These are phyloP conservation scores for Lepidocolaptes lacrymiger DNA, from an alignment of 2,797 vertebrate genomes.

Conservation along the genomic window DNA sequence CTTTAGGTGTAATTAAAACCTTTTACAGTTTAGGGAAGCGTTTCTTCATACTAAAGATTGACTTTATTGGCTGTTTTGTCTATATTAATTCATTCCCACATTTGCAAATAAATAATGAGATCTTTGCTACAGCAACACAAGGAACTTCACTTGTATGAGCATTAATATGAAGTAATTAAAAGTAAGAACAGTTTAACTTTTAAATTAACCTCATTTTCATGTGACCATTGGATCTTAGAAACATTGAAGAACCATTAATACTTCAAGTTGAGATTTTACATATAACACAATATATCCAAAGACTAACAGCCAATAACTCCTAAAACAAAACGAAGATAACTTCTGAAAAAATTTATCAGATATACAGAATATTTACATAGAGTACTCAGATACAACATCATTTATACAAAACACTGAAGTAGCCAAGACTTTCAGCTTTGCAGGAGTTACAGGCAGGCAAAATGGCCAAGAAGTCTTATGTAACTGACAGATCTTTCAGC, in stretches of 20 bases:
- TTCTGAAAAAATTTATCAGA: background rate
- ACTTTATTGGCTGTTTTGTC: background rate
- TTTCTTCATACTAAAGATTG: background rate
- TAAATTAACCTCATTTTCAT: constrained; percentile 1
- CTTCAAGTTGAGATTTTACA: background rate
- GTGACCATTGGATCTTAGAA: background rate
- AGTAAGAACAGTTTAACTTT: background rate
- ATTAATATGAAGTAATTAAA: background rate
- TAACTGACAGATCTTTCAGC: background rate
- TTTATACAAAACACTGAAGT: background rate
- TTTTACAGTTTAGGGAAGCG: background rate
- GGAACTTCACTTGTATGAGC: background rate
- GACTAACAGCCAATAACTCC: background rate
- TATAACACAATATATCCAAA: background rate
- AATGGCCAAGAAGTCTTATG: background rate
- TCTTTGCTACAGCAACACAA: background rate
- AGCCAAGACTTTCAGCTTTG: background rate
- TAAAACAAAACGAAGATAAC: background rate
- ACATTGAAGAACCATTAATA: background rate
- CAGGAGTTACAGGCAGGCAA: background rate
- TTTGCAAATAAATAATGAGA: background rate
- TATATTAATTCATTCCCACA: background rate
- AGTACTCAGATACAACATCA: background rate
- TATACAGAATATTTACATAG: background rate
- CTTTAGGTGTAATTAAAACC: background rate